These are phyloP conservation scores for Eulimnadia texana DNA, from an alignment of 1,140 invertebrate species.

Conservation along the genomic window DNA sequence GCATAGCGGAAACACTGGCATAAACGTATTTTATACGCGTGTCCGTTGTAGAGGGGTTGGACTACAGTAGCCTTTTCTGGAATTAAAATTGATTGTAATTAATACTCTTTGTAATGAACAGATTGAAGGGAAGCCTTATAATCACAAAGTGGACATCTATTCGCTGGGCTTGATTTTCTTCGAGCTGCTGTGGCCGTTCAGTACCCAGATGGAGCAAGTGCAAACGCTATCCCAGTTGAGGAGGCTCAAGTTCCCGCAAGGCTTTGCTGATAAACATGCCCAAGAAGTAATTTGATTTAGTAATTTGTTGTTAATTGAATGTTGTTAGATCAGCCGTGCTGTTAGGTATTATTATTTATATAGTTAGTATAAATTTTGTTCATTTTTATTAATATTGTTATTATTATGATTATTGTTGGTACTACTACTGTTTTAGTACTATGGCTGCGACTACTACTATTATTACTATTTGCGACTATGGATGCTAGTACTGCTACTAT, in stretches of 20 bases:
- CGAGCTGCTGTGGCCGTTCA: conserved; percentile 76
- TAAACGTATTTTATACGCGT: no score
- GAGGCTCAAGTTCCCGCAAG: conserved; percentile 48
- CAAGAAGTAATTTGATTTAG: conserved; percentile 44
- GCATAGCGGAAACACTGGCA: no score
- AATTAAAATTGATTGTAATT: no score
- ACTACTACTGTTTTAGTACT: not conserved
- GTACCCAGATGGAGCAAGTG: conserved; percentile 76
- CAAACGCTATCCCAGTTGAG: conserved; percentile 39
- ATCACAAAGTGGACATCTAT: conserved; percentile 93
- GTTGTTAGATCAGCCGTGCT: not conserved
- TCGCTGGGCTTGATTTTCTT: conserved; percentile 87
- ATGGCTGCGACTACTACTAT: no score
- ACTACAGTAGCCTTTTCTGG: no score
- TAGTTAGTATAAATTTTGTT: not conserved
- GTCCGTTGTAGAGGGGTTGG: no score
- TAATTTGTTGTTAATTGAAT: not conserved
- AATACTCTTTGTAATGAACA: no score
- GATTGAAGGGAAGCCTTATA: conserved; percentile 56
- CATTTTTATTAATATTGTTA: not conserved
- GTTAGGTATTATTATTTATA: not conserved
- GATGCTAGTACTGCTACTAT: conserved; percentile 13
- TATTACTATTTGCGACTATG: conserved; percentile 3
- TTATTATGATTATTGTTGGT: conserved; percentile 5
- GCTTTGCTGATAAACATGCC: conserved; percentile 46